phyloP scores from a whole-genome alignment of 2,888 invertebrate genomes.

The Habroteleia sp. region DNA sequence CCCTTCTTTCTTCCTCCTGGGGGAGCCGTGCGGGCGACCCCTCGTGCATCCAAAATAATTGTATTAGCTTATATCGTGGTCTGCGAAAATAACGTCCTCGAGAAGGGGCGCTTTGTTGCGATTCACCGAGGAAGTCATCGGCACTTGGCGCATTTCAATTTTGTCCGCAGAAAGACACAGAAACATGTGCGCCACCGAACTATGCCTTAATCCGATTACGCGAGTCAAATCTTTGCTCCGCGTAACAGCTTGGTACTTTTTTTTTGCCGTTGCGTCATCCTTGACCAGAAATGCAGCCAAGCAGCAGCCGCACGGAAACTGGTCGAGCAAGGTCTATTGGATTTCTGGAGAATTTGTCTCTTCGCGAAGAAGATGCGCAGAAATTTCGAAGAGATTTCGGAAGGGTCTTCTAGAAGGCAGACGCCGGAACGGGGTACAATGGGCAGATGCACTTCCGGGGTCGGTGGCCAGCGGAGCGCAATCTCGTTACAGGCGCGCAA shows the following conservation, averaged over 20 bases:
- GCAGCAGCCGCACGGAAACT: too few species aligned
- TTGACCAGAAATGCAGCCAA: too few species aligned
- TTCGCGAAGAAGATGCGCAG: too few species aligned
- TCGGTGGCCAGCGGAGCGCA: constrained; percentile 56
- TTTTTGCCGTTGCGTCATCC: not conserved
- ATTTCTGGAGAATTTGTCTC: too few species aligned
- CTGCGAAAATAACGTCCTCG: constrained; percentile 66
- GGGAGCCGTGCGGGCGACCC: constrained; percentile 57
- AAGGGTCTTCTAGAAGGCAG: too few species aligned
- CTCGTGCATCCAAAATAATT: constrained; percentile 75
- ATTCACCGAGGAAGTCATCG: constrained; percentile 62
- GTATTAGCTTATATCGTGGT: constrained; percentile 76
- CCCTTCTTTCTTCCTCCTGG: constrained; percentile 63
- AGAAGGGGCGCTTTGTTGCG: constrained; percentile 57
- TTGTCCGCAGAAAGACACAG: constrained; percentile 38
- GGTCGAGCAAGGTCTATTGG: too few species aligned
- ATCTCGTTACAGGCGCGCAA: constrained; percentile 57
- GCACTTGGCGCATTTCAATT: constrained; percentile 64
- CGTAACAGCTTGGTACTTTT: constrained; percentile 36
- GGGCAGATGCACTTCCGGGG: constrained; percentile 70
- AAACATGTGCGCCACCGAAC: constrained; percentile 53
- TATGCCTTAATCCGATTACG: constrained; percentile 49
- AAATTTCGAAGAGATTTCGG: constrained; percentile 59
- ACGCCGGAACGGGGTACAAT: too few species aligned
- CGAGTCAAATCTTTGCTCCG: constrained; percentile 46